Conservation (phyloP, 2,797 vertebrate species). For the Megaceryle alcyon region DNA sequence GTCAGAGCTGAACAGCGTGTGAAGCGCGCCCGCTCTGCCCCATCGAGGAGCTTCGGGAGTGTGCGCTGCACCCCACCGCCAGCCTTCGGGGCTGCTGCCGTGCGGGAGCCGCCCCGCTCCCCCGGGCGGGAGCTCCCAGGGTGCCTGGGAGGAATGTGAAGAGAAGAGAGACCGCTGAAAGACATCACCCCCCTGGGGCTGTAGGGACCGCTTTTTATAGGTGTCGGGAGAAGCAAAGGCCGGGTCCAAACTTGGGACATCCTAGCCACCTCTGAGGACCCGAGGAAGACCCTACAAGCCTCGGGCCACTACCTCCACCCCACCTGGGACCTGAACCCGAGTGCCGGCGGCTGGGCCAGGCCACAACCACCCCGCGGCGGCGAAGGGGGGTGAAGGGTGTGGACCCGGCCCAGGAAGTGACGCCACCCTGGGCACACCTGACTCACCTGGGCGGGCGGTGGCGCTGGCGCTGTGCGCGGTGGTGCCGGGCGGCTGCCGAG, state of each 20-base stretch:
- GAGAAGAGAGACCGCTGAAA: background rate
- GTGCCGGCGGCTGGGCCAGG: too few species aligned
- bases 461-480: conserved; percentile 74
- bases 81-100: too few species aligned
- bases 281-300: background rate
- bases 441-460: conserved; percentile 46
- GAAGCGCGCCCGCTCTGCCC: background rate
- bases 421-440: background rate
- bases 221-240: background rate
- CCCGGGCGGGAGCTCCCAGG: background rate
- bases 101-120: too few species aligned
- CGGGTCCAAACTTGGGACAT: too few species aligned
- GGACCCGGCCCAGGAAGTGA: conserved; percentile 46
- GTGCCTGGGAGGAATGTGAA: background rate
- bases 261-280: too few species aligned
- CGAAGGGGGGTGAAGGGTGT: too few species aligned
- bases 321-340: background rate
- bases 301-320: too few species aligned
- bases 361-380: too few species aligned
- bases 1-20: background rate
- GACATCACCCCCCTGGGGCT: too few species aligned
- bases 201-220: too few species aligned
- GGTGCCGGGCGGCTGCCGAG: conserved; percentile 77
- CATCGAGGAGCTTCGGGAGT: background rate
- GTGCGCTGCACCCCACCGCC: background rate